phyloP scores from a whole-genome alignment of 2,888 invertebrate species.

The Actias luna region DNA sequence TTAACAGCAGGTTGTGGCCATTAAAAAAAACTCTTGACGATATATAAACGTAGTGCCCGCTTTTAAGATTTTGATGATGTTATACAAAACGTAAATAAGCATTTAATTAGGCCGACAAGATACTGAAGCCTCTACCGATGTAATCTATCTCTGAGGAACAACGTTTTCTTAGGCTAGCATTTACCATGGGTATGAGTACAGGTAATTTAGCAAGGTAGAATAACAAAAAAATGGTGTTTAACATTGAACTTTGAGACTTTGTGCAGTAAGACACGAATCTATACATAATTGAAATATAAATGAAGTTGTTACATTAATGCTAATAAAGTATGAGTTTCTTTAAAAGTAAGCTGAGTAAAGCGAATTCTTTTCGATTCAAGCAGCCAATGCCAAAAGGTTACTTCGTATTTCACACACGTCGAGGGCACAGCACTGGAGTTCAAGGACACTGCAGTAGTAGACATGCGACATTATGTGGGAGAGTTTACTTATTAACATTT shows the following conservation, averaged over 20 bases:
- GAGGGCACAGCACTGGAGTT: conserved; percentile 25
- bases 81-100: too few relatives aligned
- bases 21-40: too few relatives aligned
- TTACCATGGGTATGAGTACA: too few relatives aligned
- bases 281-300: neutral
- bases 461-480: conserved; percentile 24
- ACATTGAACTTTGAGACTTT: neutral
- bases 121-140: too few relatives aligned
- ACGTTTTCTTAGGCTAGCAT: too few relatives aligned
- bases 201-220: too few relatives aligned
- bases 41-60: too few relatives aligned
- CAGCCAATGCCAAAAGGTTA: conserved; percentile 7
- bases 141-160: too few relatives aligned
- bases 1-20: too few relatives aligned
- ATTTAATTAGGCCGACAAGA: too few relatives aligned
- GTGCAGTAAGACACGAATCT: neutral
- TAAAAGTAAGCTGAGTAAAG: conserved; percentile 17
- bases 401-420: conserved; percentile 15
- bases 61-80: too few relatives aligned
- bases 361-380: conserved; percentile 8
- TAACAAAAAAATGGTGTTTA: neutral
- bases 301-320: neutral
- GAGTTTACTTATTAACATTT: conserved; percentile 16
- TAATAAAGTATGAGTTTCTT: conserved; percentile 5
- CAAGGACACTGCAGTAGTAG: conserved; percentile 39